Conservation (phyloP, 2,888 invertebrate species). For the Nomada hirtipes region DNA sequence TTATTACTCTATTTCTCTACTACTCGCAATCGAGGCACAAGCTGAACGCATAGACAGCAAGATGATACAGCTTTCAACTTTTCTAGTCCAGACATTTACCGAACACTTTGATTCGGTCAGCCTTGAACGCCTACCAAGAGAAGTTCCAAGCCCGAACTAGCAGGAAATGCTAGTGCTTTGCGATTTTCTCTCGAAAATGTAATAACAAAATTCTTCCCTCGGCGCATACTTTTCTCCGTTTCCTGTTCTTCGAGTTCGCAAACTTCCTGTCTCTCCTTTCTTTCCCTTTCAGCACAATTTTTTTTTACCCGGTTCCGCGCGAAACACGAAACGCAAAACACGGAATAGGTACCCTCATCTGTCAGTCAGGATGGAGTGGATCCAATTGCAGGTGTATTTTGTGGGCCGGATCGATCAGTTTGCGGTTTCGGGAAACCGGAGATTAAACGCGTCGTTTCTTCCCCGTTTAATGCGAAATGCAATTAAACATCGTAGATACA, state of each 20-base stretch:
- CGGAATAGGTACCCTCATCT: constrained; percentile 37
- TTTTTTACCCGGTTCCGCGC: constrained; percentile 17
- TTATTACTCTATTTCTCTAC: too few species aligned
- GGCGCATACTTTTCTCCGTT: constrained; percentile 27
- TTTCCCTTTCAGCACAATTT: constrained; percentile 22
- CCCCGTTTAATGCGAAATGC: constrained; percentile 22
- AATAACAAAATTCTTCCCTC: constrained; percentile 44
- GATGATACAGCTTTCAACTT: neutral
- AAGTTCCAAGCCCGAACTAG: constrained; percentile 13
- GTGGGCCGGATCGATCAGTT: constrained; percentile 49
- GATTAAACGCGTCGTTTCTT: constrained; percentile 56
- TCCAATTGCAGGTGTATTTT: constrained; percentile 64
- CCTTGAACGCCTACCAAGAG: constrained; percentile 32
- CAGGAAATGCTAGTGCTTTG: constrained; percentile 22
- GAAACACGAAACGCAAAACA: constrained; percentile 46
- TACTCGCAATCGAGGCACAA: neutral
- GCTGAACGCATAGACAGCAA: neutral
- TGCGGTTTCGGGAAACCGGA: constrained; percentile 60
- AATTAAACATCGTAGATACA: neutral
- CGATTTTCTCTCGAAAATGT: constrained; percentile 3
- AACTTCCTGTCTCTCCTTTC: constrained; percentile 49
- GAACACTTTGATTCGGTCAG: neutral
- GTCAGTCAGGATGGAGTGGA: constrained; percentile 55
- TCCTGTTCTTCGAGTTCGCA: constrained; percentile 37
- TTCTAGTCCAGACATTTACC: too few species aligned